Evolutionary conservation across 2,113 vertebrate species (phyloP).

Genomic region (Nesoenas mayeri): DNA sequence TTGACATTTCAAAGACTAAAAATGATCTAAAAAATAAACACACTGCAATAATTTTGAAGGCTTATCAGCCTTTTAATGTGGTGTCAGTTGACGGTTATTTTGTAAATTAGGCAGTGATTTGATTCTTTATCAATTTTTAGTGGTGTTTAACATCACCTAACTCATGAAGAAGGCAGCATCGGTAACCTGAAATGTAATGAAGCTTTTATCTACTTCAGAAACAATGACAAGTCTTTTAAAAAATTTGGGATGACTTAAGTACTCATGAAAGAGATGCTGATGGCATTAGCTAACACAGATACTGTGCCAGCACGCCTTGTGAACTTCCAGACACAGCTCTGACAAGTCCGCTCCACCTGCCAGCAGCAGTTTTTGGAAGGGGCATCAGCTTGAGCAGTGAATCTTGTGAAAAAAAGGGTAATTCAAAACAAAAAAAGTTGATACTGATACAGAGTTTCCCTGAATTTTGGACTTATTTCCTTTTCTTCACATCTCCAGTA

Average conservation of each 20-base stretch:
- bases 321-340: background rate
- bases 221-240: constrained; percentile 65
- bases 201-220: constrained; percentile 64
- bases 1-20: constrained; percentile 79
- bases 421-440: background rate
- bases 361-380: background rate
- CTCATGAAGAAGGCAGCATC: constrained; percentile 37
- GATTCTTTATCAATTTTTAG: constrained; percentile 70
- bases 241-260: constrained; percentile 43
- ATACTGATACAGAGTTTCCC: background rate
- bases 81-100: constrained; percentile 64
- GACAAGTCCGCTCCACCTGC: background rate
- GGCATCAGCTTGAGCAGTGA: background rate
- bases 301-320: background rate
- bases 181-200: constrained; percentile 34
- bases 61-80: constrained; percentile 73
- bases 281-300: constrained; percentile 1
- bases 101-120: constrained; percentile 70
- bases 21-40: constrained; percentile 72
- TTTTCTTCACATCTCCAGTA: background rate
- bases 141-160: constrained; percentile 67
- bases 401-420: background rate
- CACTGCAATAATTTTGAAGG: constrained; percentile 71
- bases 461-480: background rate
- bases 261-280: constrained; percentile 41